These are phyloP conservation scores for Zaprionus kolodkinae DNA, from an alignment of 1,140 invertebrate genomes.

Conservation along the genomic window DNA sequence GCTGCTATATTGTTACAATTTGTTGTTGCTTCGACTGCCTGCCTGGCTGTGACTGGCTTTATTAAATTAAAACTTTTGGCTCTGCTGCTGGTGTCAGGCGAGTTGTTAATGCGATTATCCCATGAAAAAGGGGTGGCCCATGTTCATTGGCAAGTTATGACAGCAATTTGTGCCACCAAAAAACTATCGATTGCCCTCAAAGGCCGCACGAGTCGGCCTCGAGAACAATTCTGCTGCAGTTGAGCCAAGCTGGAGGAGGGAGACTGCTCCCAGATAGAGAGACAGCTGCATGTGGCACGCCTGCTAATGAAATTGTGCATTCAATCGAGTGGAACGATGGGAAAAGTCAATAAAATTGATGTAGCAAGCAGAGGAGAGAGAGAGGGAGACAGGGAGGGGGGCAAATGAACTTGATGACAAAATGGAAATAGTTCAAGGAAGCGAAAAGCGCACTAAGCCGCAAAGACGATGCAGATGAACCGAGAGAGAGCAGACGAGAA, in stretches of 20 bases:
- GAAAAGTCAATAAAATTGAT: slow-evolving; percentile 84
- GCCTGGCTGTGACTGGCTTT: slow-evolving; percentile 50
- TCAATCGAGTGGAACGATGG: slow-evolving; percentile 84
- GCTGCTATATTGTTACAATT: slow-evolving; percentile 25
- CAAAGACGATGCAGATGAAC: slow-evolving; percentile 35
- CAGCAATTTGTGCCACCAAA: slow-evolving; percentile 51
- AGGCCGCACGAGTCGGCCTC: neutral
- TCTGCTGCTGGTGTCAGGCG: slow-evolving; percentile 39
- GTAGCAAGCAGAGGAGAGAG: slow-evolving; percentile 74
- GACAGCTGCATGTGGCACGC: slow-evolving; percentile 72
- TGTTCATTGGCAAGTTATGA: slow-evolving; percentile 41
- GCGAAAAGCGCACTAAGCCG: slow-evolving; percentile 42
- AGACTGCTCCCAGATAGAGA: slow-evolving; percentile 12
- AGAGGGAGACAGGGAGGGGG: slow-evolving; percentile 40
- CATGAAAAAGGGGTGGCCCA: neutral
- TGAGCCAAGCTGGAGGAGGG: neutral
- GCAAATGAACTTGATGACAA: slow-evolving; percentile 57
- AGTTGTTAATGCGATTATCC: slow-evolving; percentile 68
- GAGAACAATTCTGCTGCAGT: slow-evolving; percentile 36
- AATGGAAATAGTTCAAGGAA: slow-evolving; percentile 52
- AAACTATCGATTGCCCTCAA: slow-evolving; percentile 51
- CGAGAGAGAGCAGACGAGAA: slow-evolving; percentile 24
- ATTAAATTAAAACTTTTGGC: slow-evolving; percentile 73
- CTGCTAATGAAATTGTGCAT: slow-evolving; percentile 84
- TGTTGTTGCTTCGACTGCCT: neutral